Base-by-base conservation (phyloP, 1,140 invertebrate genomes). In the Luehdorfia chinensis region DNA sequence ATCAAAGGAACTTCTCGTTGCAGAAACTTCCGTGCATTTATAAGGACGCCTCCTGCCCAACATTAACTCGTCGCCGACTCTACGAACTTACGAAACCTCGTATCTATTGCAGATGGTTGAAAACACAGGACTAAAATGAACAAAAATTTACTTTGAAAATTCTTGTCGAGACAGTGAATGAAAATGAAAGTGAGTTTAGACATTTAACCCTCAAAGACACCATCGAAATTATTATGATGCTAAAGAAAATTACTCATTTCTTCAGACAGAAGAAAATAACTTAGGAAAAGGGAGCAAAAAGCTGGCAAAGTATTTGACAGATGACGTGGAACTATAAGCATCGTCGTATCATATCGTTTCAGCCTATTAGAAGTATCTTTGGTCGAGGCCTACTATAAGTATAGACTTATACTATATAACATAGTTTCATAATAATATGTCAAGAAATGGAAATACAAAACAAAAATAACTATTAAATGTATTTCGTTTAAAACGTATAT, bases 1-100 rank as follows among this genome's bases (percentile, higher is more conserved):
- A 59, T 61, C 58, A 50, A 19, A 27, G 27, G 48, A 36, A 48
- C 51, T 55, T 54, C 44, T 48, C 31, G 27, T 23, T 48, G 39
- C 50, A 28, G 23, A 44, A 58, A 66, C 47, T 62, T 66, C 57
- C 48, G 19, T 28, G 53, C 45, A 54, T 55, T 51, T 39, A 39
- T 50, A 58, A 41, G 47, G 27, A 30, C 44, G 31, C 15, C 47
- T 39, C 15, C 33, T 21, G n/a, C n/a, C 25, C 51, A 45, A 33
- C 27, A 11, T 31, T 48, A 32, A 45, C 47, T 31, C 36, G 37
- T 37, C 18, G 30, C 19, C 21, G 25, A 50, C 43, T 48, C 16
- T 4, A 28, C n/a, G 28, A 56, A 58, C 55, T 60, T 58, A 57
- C 18, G 9, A 18, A 57, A 55, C 59, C 51, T 30, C 54, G 49